phyloP scores from a whole-genome alignment of 2,113 vertebrate species.

The Pelodiscus sinensis region DNA sequence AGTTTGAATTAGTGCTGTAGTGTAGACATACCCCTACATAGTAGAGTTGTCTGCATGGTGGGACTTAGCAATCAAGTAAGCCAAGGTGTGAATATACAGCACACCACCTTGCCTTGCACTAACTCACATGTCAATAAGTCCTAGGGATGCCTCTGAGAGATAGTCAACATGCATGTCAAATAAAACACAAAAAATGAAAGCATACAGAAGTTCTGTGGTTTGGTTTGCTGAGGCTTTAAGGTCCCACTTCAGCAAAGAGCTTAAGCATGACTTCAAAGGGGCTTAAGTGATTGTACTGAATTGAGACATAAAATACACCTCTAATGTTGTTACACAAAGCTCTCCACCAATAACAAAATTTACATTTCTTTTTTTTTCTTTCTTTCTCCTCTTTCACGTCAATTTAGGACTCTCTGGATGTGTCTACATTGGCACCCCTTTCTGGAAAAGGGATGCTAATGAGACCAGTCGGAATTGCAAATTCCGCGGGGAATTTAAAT shows the following conservation, averaged over 20 bases:
- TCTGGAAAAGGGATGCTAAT: too few species aligned
- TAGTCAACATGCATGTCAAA: not conserved
- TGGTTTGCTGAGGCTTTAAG: constrained; percentile 5
- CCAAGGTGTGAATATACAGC: not conserved
- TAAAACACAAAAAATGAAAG: not conserved
- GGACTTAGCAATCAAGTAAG: not conserved
- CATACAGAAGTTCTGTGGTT: not conserved
- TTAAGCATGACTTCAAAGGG: not conserved
- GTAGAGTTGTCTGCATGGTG: not conserved
- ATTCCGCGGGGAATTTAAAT: too few species aligned
- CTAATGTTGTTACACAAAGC: constrained; percentile 6
- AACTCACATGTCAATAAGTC: not conserved
- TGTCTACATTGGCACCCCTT: too few species aligned
- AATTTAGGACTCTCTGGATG: constrained; percentile 27
- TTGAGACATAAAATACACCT: not conserved
- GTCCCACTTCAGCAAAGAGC: not conserved
- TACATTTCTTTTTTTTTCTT: constrained; percentile 11
- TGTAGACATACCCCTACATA: too few species aligned
- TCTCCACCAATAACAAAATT: not conserved
- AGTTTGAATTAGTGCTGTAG: too few species aligned
- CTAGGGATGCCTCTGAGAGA: not conserved
- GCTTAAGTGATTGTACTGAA: constrained; percentile 20
- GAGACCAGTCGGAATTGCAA: too few species aligned
- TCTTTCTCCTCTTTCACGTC: not conserved
- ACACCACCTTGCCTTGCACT: not conserved